Percentiles rank a stretch among this genome's conserved stretches.
Evolutionary conservation across 2,113 vertebrate genomes (phyloP).

Genomic region (Calidris pygmaea): DNA sequence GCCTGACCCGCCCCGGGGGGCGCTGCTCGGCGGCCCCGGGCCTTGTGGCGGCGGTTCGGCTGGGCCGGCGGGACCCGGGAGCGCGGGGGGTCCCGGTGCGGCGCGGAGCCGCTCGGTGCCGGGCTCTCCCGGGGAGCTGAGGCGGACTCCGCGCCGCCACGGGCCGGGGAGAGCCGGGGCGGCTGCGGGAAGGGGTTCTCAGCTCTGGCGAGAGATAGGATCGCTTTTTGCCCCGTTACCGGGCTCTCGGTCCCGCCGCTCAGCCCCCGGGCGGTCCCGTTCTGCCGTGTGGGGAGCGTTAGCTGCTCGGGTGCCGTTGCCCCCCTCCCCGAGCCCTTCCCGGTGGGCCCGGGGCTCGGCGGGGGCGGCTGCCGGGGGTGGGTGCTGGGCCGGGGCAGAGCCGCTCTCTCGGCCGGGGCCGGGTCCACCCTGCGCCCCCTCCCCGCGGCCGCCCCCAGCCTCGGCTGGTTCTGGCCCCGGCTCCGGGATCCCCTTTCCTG

Average conservation of each 20-base stretch:
- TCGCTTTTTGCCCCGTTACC: accelerated
- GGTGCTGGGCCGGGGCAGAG: neutral
- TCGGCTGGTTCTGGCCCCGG: neutral
- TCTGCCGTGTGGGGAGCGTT: neutral
- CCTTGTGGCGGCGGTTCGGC: no score
- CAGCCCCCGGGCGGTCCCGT: no score
- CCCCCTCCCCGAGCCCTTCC: neutral
- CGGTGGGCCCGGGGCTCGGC: neutral
- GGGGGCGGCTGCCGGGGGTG: neutral
- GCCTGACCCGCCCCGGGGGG: no score
- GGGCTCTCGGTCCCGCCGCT: neutral
- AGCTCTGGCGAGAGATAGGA: neutral
- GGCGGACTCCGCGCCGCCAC: accelerated
- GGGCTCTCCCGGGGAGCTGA: no score
- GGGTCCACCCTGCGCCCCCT: accelerated
- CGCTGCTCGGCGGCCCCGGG: no score
- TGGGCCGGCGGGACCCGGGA: no score
- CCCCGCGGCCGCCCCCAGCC: no score
- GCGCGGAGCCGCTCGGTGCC: neutral
- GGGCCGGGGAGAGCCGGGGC: neutral
- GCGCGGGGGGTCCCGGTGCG: neutral
- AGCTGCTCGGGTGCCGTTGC: neutral
- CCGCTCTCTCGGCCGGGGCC: neutral
- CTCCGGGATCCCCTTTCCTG: neutral
- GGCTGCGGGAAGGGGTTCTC: neutral